Evolutionary conservation across 2,888 invertebrate species (phyloP), one percentile per base, ranked within the genome.

Genomic region (Idaea dimidiata): DNA sequence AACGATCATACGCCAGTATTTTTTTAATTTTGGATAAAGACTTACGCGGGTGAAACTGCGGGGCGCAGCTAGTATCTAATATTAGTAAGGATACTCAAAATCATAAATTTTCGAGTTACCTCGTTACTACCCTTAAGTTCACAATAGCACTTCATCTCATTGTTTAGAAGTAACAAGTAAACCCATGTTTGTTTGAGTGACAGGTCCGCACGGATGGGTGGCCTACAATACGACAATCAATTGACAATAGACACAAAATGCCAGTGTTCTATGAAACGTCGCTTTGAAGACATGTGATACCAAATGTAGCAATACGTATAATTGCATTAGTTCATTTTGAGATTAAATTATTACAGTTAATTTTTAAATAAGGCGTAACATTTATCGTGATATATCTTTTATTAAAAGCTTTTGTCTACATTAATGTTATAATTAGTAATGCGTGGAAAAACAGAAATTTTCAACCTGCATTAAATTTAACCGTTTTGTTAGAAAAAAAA

Each of bases 161-260:
- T 88, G 88, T 88, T 86, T 87, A 85, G 85, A 82, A 79, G 83
- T 76, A 75, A 82, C 84, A 43, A 43, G 43, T 43, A 43, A 43
- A 84, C 87, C 88, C 87, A 82, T 85, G 85, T 87, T 84, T 77
- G 74, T 66, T 72, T 79, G 86, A 87, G 72, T 88, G 89, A 87
- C 87, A 81, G 78, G 70, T 61, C 66, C 69, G 74, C 72, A 74
- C 75, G 78, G 77, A 74, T 79, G 85, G 87, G 81, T 84, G 85
- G 83, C 74, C 82, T 67, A 83, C 83, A 81, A 81, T 81, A 71
- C 69, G 64, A 77, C 80, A 82, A 82, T 83, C 84, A 83, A 62
- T 55, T 66, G 68, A 86, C 86, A 87, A 86, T 81, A 8, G 56
- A 70, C 77, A 76, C 78, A 77, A 76, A 77, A 72, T 80, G 83